A percentile compares a stretch with the other conserved stretches of the same genome.
phyloP scores from a whole-genome alignment of 2,888 invertebrate species.

The Synanthedon andrenaeformis region DNA sequence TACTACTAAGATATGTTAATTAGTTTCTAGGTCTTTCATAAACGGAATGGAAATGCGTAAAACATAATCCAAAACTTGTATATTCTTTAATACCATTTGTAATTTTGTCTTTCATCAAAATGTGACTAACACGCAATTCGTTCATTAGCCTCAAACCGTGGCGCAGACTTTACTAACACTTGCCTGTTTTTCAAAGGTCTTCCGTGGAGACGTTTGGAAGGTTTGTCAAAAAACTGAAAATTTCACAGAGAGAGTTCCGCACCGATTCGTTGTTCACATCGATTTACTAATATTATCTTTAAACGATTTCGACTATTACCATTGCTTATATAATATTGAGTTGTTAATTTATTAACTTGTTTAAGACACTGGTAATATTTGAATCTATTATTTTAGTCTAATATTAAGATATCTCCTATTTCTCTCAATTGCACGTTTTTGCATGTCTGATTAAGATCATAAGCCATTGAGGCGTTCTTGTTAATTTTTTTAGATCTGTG shows the following conservation, averaged over 20 bases:
- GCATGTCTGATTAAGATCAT: slow-evolving; percentile 66
- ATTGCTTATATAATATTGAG: slow-evolving; percentile 18
- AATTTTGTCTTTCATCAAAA: background rate
- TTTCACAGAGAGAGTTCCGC: slow-evolving; percentile 56
- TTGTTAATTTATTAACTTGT: background rate
- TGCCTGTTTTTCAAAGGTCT: slow-evolving; percentile 72
- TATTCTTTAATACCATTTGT: background rate
- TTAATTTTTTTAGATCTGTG: slow-evolving; percentile 53
- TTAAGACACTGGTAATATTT: slow-evolving; percentile 41
- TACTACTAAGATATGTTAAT: too few species aligned
- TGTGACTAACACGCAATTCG: slow-evolving; percentile 22
- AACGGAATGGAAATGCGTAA: background rate
- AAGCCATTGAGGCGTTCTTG: slow-evolving; percentile 62
- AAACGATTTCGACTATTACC: slow-evolving; percentile 41
- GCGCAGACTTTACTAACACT: slow-evolving; percentile 57
- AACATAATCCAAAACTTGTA: too few species aligned
- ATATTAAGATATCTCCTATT: slow-evolving; percentile 41
- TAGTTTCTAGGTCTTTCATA: background rate
- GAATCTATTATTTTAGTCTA: slow-evolving; percentile 18
- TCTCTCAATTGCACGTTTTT: slow-evolving; percentile 66
- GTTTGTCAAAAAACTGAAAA: slow-evolving; percentile 68
- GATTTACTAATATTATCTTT: slow-evolving; percentile 15
- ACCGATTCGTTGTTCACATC: slow-evolving; percentile 41
- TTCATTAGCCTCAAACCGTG: slow-evolving; percentile 49
- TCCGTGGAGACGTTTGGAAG: slow-evolving; percentile 75